phyloP scores from a whole-genome alignment of 2,888 invertebrate genomes.

The Drosophila kambysellisi region DNA sequence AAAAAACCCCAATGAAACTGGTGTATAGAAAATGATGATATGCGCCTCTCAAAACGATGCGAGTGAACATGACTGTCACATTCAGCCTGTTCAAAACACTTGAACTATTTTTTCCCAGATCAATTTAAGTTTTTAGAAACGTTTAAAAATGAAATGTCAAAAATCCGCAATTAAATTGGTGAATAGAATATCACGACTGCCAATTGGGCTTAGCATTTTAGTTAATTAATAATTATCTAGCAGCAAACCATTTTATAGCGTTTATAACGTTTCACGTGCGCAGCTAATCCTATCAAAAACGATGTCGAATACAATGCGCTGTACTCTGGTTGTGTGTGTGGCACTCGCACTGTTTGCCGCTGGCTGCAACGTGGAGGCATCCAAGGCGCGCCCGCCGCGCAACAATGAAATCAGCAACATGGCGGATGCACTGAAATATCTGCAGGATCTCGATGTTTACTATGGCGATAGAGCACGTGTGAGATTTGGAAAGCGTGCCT shows the following conservation, averaged over 20 bases:
- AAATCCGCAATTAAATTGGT: not conserved
- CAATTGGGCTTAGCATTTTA: not conserved
- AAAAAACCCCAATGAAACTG: not conserved
- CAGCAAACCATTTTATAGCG: not conserved
- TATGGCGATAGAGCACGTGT: slow-evolving; percentile 89
- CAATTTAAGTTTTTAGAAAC: not conserved
- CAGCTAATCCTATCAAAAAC: slow-evolving; percentile 27
- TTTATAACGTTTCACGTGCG: not conserved
- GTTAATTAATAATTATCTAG: not conserved
- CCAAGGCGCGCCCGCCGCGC: slow-evolving; percentile 83
- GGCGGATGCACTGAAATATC: slow-evolving; percentile 89
- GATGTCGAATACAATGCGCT: slow-evolving; percentile 70
- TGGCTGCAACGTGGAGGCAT: slow-evolving; percentile 74
- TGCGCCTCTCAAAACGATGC: too few relatives aligned
- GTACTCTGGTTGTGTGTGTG: slow-evolving; percentile 66
- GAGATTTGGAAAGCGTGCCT: slow-evolving; percentile 84
- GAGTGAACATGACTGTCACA: not conserved
- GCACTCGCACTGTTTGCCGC: slow-evolving; percentile 67
- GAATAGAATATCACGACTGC: not conserved
- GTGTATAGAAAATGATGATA: not conserved
- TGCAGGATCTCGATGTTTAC: slow-evolving; percentile 89
- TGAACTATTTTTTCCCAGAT: not conserved
- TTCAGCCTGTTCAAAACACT: not conserved
- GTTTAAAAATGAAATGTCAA: not conserved
- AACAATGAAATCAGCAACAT: slow-evolving; percentile 87